Percentiles rank a stretch among this genome's conserved stretches.
Evolutionary conservation across 2,113 vertebrate genomes (phyloP).

Genomic region (Paralichthys olivaceus): DNA sequence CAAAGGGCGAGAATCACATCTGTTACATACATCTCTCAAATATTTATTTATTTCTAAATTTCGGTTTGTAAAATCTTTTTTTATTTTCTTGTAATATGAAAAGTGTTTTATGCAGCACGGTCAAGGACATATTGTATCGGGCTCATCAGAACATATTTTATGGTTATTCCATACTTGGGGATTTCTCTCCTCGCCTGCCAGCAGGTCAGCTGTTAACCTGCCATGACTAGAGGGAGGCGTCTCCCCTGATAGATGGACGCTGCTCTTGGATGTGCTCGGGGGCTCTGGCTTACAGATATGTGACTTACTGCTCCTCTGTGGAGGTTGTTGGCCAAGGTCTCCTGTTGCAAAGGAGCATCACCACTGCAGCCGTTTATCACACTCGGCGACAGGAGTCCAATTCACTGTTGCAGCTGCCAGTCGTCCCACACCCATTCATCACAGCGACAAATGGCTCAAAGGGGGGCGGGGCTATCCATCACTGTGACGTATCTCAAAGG

Average conservation of each 20-base stretch:
- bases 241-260: constrained; percentile 28
- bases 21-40: not conserved
- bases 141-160: not conserved
- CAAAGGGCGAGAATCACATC: not conserved
- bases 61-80: not conserved
- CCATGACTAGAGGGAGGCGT: not conserved
- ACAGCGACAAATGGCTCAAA: constrained; percentile 60
- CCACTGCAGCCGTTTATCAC: constrained; percentile 51
- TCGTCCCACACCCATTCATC: constrained; percentile 62
- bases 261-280: not conserved
- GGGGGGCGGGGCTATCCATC: constrained; percentile 60
- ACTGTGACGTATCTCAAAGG: constrained; percentile 25
- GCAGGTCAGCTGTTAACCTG: constrained; percentile 28
- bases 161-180: not conserved
- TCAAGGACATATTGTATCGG: not conserved
- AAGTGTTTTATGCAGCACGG: not conserved
- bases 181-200: constrained; percentile 16
- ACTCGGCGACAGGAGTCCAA: constrained; percentile 41
- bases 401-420: constrained; percentile 41
- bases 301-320: constrained; percentile 19
- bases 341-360: not conserved
- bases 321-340: constrained; percentile 46
- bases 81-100: not conserved
- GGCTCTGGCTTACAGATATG: constrained; percentile 6
- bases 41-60: not conserved